Conservation (phyloP, 2,113 vertebrate species). For the Hemibagrus wyckioides region DNA sequence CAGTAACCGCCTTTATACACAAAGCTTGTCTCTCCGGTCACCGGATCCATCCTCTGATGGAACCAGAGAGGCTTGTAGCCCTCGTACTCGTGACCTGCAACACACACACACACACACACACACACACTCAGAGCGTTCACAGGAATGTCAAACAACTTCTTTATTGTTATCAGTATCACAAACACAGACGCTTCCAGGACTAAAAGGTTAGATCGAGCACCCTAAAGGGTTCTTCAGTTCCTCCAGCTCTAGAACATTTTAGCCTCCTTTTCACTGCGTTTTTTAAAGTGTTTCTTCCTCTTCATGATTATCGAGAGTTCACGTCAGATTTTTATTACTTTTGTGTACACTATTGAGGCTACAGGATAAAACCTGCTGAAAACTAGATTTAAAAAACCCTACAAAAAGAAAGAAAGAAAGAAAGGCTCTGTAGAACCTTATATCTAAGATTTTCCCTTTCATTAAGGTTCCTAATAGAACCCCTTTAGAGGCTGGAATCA, state of each 20-base stretch:
- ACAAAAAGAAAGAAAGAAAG: not conserved
- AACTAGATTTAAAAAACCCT: too few species aligned
- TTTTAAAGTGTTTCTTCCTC: not conserved
- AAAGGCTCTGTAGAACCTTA: not conserved
- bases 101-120: constrained; percentile 25
- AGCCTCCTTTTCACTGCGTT: not conserved
- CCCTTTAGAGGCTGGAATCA: not conserved
- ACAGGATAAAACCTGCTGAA: not conserved
- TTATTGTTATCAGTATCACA: not conserved
- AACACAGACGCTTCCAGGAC: not conserved
- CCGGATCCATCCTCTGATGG: constrained; percentile 82
- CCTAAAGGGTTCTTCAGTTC: not conserved
- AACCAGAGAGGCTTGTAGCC: constrained; percentile 90
- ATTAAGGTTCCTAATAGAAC: not conserved
- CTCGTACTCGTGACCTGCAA: constrained; percentile 84
- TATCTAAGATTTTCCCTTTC: not conserved
- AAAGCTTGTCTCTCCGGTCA: constrained; percentile 86
- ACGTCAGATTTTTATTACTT: not conserved
- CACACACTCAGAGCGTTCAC: not conserved
- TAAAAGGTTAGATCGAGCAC: not conserved
- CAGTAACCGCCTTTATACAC: constrained; percentile 96
- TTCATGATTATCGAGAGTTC: too few species aligned
- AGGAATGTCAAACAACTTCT: not conserved
- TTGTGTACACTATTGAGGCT: not conserved
- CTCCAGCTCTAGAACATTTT: not conserved